Evolutionary conservation across 2,888 invertebrate species (phyloP), one percentile per base, ranked within the genome.

Genomic region (Cabera pusaria): DNA sequence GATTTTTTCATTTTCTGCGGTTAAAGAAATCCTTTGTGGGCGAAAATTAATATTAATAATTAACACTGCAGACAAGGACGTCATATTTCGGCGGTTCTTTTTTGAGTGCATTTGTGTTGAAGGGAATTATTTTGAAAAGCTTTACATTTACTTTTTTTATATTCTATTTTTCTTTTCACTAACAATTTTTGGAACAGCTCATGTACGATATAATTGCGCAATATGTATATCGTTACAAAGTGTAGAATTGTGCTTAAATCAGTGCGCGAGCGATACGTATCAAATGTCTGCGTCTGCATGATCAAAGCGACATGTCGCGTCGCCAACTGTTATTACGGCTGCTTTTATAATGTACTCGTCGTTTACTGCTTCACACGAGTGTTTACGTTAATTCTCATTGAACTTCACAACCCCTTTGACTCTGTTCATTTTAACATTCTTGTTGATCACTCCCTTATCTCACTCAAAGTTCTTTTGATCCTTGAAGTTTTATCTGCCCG

Each of bases 161-260:
- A n/a, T n/a, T n/a, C n/a, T n/a, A n/a, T n/a, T n/a, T n/a, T n/a
- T n/a, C n/a, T n/a, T n/a, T n/a, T n/a, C n/a, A n/a, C n/a, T n/a
- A n/a, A n/a, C n/a, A n/a, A n/a, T n/a, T n/a, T n/a, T n/a, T n/a
- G n/a, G n/a, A n/a, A n/a, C n/a, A n/a, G n/a, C n/a, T n/a, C n/a
- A 6, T 9, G 21, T 21, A 42, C 37, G 37, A 34, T 27, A 33
- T 24, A 6, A 8, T 37, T 18, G 21, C 29, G 20, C 23, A 27
- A 46, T 31, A 45, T 44, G 29, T 25, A 22, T 42, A 33, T 33
- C 41, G 47, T 52, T 49, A 36, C 39, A 44, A 42, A 52, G 52
- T 52, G 52, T 48, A 54, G 58, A 51, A 56, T 57, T 54, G 57
- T 44, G 56, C 53, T 62, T 54, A 53, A 63, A 66, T 63, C 60